Base-by-base conservation (phyloP, 2,113 vertebrate genomes). In the Neopipo cinnamomea region DNA sequence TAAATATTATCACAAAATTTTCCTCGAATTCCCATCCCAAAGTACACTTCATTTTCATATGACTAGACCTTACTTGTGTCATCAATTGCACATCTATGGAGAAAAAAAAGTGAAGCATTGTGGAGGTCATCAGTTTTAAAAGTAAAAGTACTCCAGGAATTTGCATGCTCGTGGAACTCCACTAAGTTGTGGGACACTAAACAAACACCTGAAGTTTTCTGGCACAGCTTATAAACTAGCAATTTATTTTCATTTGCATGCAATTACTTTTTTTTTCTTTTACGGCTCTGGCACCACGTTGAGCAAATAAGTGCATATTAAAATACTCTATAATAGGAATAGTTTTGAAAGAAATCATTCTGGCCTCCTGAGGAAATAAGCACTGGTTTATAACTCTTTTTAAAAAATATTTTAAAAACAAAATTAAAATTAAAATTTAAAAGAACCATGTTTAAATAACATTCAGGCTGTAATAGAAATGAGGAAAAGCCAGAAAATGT, bases 341-440 rank as follows among this genome's bases (percentile, higher is more conserved):
- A 77, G 30, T 82, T 85, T 65, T 73, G 62, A 66, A 88, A 95
- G 59, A 72, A 95, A 89, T 93, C n/a, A 85, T 90, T 76, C 33
- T 62, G 31, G 58, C 88, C 77, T 97, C 77, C 88, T 94, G 70
- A 93, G 77, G 84, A 93, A 96, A 96, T 94, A 90, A 93, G 13
- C 37, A 55, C 25, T 89, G 81, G 77, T 91, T 97, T 88, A 73
- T 88, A 95, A 95, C 75, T 76, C 20, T 52, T 65, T 61, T 73
- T 37, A 53, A 58, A 63, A 91, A 52, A 7, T 49, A 88, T 74
- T 95, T 90, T 59, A 17, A 68, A 96, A 73, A 63, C 55, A 95
- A 92, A 91, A 90, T 87, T 71, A 30, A 89, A 84, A 81, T 92
- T 59, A 47, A 91, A 78, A 81, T 92, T 59, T 44, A 91, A 78